A percentile compares a stretch with the other conserved stretches of the same genome.
These are phyloP conservation scores for Acanthurus lineatus DNA, from an alignment of 2,797 vertebrate species.

Conservation along the genomic window DNA sequence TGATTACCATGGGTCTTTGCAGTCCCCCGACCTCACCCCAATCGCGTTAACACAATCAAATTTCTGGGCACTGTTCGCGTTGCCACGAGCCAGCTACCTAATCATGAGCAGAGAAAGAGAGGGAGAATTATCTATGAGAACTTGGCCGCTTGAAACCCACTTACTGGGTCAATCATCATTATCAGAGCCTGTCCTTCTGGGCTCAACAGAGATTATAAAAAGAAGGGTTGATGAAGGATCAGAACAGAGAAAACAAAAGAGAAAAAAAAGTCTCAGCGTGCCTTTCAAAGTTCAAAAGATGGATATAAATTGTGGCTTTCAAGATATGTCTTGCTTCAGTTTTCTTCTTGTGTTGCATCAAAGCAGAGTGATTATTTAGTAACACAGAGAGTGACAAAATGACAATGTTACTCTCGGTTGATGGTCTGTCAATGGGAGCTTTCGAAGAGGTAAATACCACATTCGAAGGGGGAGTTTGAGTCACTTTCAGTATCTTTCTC, in stretches of 20 bases:
- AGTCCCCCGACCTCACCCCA: slow-evolving; percentile 63
- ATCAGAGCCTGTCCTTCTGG: slow-evolving; percentile 59
- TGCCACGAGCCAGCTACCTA: slow-evolving; percentile 58
- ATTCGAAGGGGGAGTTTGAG: slow-evolving; percentile 10
- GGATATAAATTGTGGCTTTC: slow-evolving; percentile 59
- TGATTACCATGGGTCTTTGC: slow-evolving; percentile 71
- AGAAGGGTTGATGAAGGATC: slow-evolving; percentile 40
- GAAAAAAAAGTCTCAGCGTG: slow-evolving; percentile 17
- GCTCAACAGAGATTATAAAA: slow-evolving; percentile 51
- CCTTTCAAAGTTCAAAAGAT: slow-evolving; percentile 54
- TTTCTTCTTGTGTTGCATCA: slow-evolving; percentile 40
- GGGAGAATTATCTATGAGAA: slow-evolving; percentile 52
- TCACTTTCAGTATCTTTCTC: slow-evolving; percentile 18
- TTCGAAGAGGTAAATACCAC: slow-evolving; percentile 27
- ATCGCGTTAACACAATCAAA: slow-evolving; percentile 73
- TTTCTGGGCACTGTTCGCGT: slow-evolving; percentile 60
- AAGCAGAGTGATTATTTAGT: slow-evolving; percentile 51
- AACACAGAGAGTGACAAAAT: slow-evolving; percentile 47
- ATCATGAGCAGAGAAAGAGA: slow-evolving; percentile 50
- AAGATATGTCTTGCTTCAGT: slow-evolving; percentile 45
- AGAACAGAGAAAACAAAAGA: slow-evolving; percentile 44
- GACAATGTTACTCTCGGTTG: slow-evolving; percentile 44
- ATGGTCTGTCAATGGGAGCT: slow-evolving; percentile 41
- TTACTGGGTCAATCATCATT: slow-evolving; percentile 65
- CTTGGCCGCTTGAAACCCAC: slow-evolving; percentile 50